Conservation (phyloP, 2,797 vertebrate species). For the Paguma larvata region DNA sequence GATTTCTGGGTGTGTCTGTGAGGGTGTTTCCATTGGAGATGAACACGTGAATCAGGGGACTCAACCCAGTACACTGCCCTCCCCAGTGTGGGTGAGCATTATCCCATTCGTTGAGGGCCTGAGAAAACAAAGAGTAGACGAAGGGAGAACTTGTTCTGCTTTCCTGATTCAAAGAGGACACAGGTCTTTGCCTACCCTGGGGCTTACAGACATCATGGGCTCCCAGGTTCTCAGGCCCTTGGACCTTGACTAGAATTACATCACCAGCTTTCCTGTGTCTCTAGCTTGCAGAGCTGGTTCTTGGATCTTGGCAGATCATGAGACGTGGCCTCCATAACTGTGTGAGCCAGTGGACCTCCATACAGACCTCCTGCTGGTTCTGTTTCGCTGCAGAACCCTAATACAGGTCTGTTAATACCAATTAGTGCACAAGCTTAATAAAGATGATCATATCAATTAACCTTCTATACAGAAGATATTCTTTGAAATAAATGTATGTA, state of each 20-base stretch:
- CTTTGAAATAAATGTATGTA: not conserved
- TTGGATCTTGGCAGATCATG: not conserved
- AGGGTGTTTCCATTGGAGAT: not conserved
- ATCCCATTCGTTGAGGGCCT: not conserved
- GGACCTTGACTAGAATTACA: not conserved
- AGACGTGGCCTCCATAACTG: not conserved
- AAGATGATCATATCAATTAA: not conserved
- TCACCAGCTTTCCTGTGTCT: not conserved
- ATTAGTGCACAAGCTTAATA: not conserved
- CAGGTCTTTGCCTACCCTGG: not conserved
- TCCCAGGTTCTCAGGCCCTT: not conserved
- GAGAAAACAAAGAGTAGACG: not conserved
- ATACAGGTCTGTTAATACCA: not conserved
- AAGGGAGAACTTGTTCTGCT: not conserved
- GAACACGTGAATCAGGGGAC: not conserved
- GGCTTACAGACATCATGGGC: not conserved
- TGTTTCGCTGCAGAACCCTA: not conserved
- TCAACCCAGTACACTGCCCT: not conserved
- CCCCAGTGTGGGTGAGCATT: not conserved
- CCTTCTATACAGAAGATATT: not conserved
- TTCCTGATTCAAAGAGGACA: not conserved
- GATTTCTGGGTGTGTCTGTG: not conserved
- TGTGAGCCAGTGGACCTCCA: not conserved
- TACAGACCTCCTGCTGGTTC: not conserved
- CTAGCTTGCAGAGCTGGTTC: not conserved